Evolutionary conservation across 2,113 vertebrate species (phyloP), one percentile per base, ranked within the genome.

Genomic region (Amblyopsis rosae): DNA sequence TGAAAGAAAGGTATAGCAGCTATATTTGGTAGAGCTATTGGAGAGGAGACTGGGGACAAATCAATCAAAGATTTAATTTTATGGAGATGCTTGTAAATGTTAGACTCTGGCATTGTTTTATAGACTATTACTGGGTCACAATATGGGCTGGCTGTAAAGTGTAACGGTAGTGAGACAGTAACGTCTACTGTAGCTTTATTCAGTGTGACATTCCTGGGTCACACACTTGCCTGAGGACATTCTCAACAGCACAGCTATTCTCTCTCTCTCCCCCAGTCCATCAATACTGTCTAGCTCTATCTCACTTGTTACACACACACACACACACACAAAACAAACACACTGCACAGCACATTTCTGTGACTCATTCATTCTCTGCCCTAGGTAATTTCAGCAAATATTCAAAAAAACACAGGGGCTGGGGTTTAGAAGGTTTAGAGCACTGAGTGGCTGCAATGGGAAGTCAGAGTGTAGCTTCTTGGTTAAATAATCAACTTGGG

Each of bases 301-400:
- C 17, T 67, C 55, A 47, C 9, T 49, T 53, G 5, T 32, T 26
- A 26, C 35, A 41, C 32, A 61, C 57, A 64, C 41, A 64, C 55
- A 55, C 35, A 67, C 46, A 70, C 60, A 62, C 19, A 62, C 17
- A 67, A 33, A 1, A 35, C 7, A 7, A 19, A 41, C 35, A 41
- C 56, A 41, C 56, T 58, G 56, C 19, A 59, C 64, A 65, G 50
- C 69, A 59, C 33, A 57, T 59, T 79, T 77, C 72, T 75, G 56
- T 80, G 76, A 80, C 69, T 76, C 70, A 62, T 77, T 81, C 63
- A 78, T 79, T 81, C 72, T 60, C 12, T 61, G 62, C 70, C 67
- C 55, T 68, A 49, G 75, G 71, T 72, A 49, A 72, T 49, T 74
- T 51, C 35, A 69, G 72, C 71, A 82, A 75, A 83, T 65, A 77